A percentile compares a stretch with the other conserved stretches of the same genome.
Conservation (phyloP, 2,113 vertebrate species). For the Meleagris gallopavo region DNA sequence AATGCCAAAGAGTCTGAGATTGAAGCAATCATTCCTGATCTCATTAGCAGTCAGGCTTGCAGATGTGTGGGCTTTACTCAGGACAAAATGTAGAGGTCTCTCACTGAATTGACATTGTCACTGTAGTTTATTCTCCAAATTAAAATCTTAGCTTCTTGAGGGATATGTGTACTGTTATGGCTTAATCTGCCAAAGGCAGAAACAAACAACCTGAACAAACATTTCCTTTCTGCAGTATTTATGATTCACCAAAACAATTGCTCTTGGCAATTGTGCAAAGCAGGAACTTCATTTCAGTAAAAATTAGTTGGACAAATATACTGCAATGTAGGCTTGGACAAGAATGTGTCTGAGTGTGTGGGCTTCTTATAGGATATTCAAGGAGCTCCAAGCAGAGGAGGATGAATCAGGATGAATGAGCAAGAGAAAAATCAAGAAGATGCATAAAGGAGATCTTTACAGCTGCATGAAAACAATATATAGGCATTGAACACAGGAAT, state of each 20-base stretch:
- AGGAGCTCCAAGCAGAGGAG: conserved; percentile 59
- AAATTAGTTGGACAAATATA: conserved; percentile 62
- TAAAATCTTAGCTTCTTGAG: background rate
- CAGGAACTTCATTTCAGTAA: conserved; percentile 52
- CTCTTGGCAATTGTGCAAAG: conserved; percentile 54
- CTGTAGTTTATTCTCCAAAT: background rate
- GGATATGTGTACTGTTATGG: background rate
- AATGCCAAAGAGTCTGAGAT: background rate
- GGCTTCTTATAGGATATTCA: conserved; percentile 63
- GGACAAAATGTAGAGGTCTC: background rate
- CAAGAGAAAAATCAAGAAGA: conserved; percentile 54
- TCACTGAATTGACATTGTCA: background rate
- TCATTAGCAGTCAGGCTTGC: background rate
- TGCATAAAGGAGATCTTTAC: conserved; percentile 52
- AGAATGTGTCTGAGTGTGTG: conserved; percentile 51
- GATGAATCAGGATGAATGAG: conserved; percentile 70
- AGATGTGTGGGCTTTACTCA: background rate
- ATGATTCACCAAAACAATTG: conserved; percentile 75
- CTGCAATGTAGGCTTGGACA: conserved; percentile 12
- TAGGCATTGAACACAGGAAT: conserved; percentile 41
- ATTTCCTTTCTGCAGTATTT: conserved; percentile 67
- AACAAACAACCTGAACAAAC: conserved; percentile 57
- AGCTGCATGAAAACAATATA: conserved; percentile 64
- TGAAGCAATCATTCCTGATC: background rate
- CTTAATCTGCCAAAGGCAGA: conserved; percentile 34